Evolutionary conservation across 1,140 invertebrate genomes (phyloP), one percentile per base, ranked within the genome.

Genomic region (Stegodyphus dumicola): DNA sequence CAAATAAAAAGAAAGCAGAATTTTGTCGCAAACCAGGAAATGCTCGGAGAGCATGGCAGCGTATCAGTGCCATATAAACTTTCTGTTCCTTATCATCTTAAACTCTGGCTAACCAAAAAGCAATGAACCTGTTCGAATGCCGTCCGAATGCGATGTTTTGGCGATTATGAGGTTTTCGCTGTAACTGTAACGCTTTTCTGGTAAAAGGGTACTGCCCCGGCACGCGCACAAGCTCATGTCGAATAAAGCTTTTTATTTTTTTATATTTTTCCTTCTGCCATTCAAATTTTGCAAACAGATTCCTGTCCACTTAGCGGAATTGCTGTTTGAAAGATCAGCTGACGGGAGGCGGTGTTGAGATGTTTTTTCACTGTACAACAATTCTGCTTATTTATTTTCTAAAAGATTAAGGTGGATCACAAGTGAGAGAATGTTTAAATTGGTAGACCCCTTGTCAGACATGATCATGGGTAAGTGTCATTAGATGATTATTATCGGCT

Each of bases 11-110:
- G 17, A 33, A 69, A 78, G 51, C 51, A 69, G 17, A 52, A 18
- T 67, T 78, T 52, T 69, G 66, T 70, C 65, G 77, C 65, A 60
- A 80, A 80, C 77, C 77, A 80, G 77, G 77, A 80, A 80, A 80
- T 80, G 77, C 67, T 78, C n/a, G 51, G 51, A 80, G 53, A 6
- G 48, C 77, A 80, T 52, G 52, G 33, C 52, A 80, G 49, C 77
- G 77, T 80, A 67, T 80, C 77, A 78, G 75, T 65, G 64, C 56
- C 60, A 66, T 66, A 69, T 69, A 66, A 54, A 51, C 33, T 77
- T 77, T 65, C 56, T 77, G 75, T 77, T 77, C 75, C 75, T 77
- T 77, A 77, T 77, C 75, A 51, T 77, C 52, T 65, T 60, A 60
- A 60, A 60, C 33, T 51, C 48, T 66, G 75, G 75, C 75, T 77